These are phyloP conservation scores for Lophochroa leadbeateri DNA, from an alignment of 2,113 vertebrate genomes.

Conservation along the genomic window DNA sequence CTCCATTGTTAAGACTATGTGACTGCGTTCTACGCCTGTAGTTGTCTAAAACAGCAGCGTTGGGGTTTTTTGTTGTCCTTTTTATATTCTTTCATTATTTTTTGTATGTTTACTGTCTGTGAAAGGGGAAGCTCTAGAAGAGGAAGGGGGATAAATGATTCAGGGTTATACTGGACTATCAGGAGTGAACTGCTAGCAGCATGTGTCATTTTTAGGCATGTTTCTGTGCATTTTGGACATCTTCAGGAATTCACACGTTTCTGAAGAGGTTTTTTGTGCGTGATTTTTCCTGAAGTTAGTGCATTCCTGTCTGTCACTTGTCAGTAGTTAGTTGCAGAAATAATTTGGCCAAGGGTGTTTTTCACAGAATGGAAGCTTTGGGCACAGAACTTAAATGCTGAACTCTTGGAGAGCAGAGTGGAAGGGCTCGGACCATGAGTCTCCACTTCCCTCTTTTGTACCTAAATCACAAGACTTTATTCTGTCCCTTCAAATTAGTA, in stretches of 20 bases:
- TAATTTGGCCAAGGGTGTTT: background rate
- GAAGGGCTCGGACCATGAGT: background rate
- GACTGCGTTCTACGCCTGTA: background rate
- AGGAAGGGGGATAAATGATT: background rate
- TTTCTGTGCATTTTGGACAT: background rate
- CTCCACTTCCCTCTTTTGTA: background rate
- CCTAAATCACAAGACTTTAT: background rate
- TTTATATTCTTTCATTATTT: background rate
- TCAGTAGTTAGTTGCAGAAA: background rate
- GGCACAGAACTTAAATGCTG: background rate
- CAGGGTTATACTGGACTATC: background rate
- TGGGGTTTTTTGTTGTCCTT: background rate
- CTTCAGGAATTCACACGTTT: background rate
- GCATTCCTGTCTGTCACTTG: background rate
- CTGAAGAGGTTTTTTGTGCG: background rate
- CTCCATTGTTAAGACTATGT: background rate
- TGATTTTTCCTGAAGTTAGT: background rate
- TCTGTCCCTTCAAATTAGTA: background rate
- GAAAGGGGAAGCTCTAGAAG: background rate
- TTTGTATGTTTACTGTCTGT: background rate
- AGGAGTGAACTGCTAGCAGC: background rate
- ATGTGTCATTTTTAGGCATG: background rate
- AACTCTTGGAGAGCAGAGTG: background rate
- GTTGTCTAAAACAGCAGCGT: background rate
- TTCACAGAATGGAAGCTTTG: background rate